These are phyloP conservation scores for Andrena chrysosceles DNA, from an alignment of 2,888 invertebrate genomes.

Conservation along the genomic window DNA sequence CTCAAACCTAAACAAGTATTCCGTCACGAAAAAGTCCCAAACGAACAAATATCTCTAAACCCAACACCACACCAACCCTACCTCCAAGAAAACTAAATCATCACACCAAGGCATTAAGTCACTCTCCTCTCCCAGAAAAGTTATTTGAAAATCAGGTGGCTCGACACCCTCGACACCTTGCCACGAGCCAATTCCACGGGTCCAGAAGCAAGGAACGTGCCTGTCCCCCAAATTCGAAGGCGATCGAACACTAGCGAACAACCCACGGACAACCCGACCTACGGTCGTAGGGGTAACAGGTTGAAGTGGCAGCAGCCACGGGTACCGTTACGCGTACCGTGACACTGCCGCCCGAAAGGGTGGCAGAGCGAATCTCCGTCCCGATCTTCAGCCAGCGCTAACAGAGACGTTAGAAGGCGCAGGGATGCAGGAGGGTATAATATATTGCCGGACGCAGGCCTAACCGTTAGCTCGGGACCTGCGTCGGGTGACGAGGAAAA, in stretches of 20 bases:
- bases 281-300: slow-evolving; percentile 47
- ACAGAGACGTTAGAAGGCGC: slow-evolving; percentile 75
- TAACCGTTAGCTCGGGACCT: slow-evolving; percentile 72
- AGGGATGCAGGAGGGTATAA: slow-evolving; percentile 68
- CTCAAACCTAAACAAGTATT: too few relatives aligned
- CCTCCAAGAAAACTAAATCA: too few relatives aligned
- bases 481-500: slow-evolving; percentile 49
- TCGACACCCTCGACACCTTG: slow-evolving; percentile 18
- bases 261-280: too few relatives aligned
- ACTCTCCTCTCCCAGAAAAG: too few relatives aligned
- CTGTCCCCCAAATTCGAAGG: background rate
- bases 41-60: too few relatives aligned
- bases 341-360: slow-evolving; percentile 49
- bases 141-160: background rate
- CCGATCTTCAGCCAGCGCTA: slow-evolving; percentile 67
- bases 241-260: background rate
- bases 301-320: slow-evolving; percentile 44
- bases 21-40: too few relatives aligned
- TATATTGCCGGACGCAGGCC: slow-evolving; percentile 76
- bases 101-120: too few relatives aligned
- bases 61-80: too few relatives aligned
- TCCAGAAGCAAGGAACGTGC: background rate
- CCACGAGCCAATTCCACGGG: background rate
- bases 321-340: slow-evolving; percentile 63
- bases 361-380: slow-evolving; percentile 65